phyloP scores from a whole-genome alignment of 2,888 invertebrate species.

The Apamea anceps region DNA sequence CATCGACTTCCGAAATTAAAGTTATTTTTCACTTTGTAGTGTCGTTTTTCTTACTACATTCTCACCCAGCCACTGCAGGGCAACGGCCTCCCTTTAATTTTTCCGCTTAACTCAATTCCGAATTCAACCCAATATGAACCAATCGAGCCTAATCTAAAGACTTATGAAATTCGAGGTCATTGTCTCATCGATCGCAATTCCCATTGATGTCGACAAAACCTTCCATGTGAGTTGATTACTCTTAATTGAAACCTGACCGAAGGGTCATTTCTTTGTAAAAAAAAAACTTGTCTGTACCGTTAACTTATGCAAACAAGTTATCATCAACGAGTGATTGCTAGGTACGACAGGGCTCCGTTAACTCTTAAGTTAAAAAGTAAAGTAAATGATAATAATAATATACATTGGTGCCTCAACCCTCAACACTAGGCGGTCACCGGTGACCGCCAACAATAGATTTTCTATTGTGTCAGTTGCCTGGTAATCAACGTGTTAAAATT shows the following conservation, averaged over 20 bases:
- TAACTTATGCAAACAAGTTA: conserved; percentile 2
- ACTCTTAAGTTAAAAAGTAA: background rate
- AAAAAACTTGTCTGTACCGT: conserved; percentile 18
- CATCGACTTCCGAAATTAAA: no score
- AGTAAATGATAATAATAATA: background rate
- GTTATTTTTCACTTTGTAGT: no score
- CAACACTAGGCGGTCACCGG: no score
- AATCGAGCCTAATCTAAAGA: background rate
- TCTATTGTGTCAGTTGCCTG: no score
- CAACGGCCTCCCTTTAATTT: no score
- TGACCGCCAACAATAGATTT: no score
- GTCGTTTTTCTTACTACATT: no score
- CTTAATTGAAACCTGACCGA: background rate
- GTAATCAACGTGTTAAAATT: no score
- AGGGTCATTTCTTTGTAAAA: conserved; percentile 32
- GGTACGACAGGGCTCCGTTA: background rate
- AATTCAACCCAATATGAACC: no score
- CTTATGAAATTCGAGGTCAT: conserved; percentile 13
- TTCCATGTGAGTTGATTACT: conserved; percentile 21
- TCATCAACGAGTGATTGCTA: conserved; percentile 22
- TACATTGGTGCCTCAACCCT: no score
- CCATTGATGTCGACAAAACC: conserved; percentile 32
- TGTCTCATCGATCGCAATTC: conserved; percentile 32
- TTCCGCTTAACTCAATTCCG: background rate
- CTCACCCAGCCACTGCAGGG: no score